These are phyloP conservation scores for Calliopum simillimum DNA, from an alignment of 2,888 invertebrate genomes.

Conservation along the genomic window DNA sequence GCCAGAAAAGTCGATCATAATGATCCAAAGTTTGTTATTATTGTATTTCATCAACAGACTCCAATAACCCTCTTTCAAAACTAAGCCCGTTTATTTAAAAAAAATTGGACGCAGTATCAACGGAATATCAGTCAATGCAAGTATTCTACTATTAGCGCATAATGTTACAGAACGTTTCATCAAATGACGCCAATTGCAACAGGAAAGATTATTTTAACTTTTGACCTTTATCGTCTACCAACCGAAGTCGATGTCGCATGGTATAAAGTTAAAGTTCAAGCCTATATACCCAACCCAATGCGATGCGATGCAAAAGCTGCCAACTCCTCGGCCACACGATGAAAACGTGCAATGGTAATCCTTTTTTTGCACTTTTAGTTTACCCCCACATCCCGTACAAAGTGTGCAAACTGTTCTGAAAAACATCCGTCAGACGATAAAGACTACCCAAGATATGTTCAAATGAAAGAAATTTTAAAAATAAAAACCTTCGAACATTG, in stretches of 20 bases:
- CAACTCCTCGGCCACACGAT: slow-evolving; percentile 31
- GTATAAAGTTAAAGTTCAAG: slow-evolving; percentile 17
- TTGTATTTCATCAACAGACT: slow-evolving; percentile 28
- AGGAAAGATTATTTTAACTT: slow-evolving; percentile 1
- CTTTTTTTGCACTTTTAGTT: no score
- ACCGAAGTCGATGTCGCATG: slow-evolving; percentile 12
- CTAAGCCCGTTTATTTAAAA: slow-evolving; percentile 32
- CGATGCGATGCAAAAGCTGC: slow-evolving; percentile 25
- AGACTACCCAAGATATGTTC: slow-evolving; percentile 1
- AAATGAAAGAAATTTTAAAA: slow-evolving; percentile 15
- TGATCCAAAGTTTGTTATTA: slow-evolving; percentile 27
- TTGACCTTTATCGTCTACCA: slow-evolving; percentile 11
- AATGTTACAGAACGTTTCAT: not conserved
- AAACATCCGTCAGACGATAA: slow-evolving; percentile 4
- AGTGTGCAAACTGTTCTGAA: not conserved
- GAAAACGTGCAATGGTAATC: slow-evolving; percentile 20
- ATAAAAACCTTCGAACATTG: not conserved
- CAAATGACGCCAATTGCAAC: no score
- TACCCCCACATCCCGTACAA: not conserved
- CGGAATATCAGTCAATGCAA: slow-evolving; percentile 15
- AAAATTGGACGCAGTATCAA: slow-evolving; percentile 4
- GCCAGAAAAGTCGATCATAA: not conserved
- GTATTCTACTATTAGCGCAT: not conserved
- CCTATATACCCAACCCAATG: slow-evolving; percentile 26
- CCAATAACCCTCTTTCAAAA: slow-evolving; percentile 12